Conservation (phyloP, 2,888 invertebrate genomes). For the Caenorhabditis virilis region DNA sequence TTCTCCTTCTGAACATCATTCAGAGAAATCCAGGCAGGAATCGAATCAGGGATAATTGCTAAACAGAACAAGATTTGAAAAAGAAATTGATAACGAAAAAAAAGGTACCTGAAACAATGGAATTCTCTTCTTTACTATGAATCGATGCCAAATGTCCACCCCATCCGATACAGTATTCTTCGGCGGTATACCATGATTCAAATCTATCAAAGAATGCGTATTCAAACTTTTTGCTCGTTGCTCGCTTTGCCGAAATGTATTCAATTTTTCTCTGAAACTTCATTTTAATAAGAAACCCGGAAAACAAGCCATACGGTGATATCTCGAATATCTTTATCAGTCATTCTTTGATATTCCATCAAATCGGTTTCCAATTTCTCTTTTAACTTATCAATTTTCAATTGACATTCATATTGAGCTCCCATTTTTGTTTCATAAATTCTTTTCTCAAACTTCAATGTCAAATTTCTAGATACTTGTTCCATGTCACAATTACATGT, state of each 20-base stretch:
- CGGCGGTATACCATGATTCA: conserved; percentile 47
- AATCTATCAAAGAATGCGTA: conserved; percentile 12
- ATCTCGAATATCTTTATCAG: conserved; percentile 30
- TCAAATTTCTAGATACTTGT: neutral
- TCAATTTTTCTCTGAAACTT: conserved; percentile 19
- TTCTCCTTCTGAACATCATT: conserved; percentile 57
- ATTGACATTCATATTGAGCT: conserved; percentile 13
- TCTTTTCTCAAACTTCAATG: conserved; percentile 19
- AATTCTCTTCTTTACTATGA: conserved; percentile 35
- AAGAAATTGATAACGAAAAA: neutral
- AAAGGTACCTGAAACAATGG: conserved; percentile 24
- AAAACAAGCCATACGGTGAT: conserved; percentile 22
- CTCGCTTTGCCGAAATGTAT: conserved; percentile 16
- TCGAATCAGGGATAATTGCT: conserved; percentile 8
- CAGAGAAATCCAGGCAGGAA: conserved; percentile 46
- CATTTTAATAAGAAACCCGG: neutral
- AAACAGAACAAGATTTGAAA: no score
- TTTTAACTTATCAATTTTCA: conserved; percentile 9
- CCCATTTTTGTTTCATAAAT: conserved; percentile 31
- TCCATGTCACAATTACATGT: conserved; percentile 5
- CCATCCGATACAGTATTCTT: conserved; percentile 50
- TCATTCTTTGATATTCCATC: conserved; percentile 22
- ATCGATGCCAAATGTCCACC: conserved; percentile 51
- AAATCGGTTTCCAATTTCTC: conserved; percentile 25
- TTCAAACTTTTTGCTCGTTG: neutral